Evolutionary conservation across 1,140 invertebrate genomes (phyloP).

Genomic region (Grapholita molesta): DNA sequence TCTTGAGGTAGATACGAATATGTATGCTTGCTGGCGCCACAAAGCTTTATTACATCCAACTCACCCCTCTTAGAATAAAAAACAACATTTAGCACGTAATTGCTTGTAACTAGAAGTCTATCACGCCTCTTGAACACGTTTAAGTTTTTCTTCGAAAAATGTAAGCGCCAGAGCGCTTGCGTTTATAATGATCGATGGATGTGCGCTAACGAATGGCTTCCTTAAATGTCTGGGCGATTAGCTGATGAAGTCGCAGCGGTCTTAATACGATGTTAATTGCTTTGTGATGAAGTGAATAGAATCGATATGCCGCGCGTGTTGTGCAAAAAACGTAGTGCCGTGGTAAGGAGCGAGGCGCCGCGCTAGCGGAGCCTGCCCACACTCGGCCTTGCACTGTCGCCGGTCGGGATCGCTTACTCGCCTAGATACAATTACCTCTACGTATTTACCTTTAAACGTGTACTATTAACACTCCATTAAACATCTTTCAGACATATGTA

Average conservation of each 20-base stretch:
- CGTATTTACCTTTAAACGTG: slow-evolving; percentile 31
- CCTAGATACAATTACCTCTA: slow-evolving; percentile 59
- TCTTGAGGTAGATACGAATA: background rate
- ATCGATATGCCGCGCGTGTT: slow-evolving; percentile 25
- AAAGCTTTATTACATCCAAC: background rate
- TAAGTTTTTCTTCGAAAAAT: background rate
- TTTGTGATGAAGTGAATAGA: slow-evolving; percentile 29
- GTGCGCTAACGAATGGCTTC: background rate
- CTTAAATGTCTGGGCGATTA: background rate
- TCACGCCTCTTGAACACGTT: background rate
- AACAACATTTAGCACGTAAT: background rate
- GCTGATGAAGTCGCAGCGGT: background rate
- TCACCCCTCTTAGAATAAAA: background rate
- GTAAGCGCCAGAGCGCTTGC: background rate
- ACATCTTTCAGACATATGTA: slow-evolving; percentile 7
- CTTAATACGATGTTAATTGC: background rate
- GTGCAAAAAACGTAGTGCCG: slow-evolving; percentile 35
- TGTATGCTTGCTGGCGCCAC: background rate
- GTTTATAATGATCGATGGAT: background rate
- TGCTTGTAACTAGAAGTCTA: background rate
- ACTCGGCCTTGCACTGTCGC: slow-evolving; percentile 54
- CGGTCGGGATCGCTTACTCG: slow-evolving; percentile 56
- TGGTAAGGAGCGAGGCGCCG: slow-evolving; percentile 33
- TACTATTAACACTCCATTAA: slow-evolving; percentile 31
- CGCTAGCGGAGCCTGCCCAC: slow-evolving; percentile 38